Conservation (phyloP, 1,140 invertebrate species). For the Neoseiulus cucumeris region DNA sequence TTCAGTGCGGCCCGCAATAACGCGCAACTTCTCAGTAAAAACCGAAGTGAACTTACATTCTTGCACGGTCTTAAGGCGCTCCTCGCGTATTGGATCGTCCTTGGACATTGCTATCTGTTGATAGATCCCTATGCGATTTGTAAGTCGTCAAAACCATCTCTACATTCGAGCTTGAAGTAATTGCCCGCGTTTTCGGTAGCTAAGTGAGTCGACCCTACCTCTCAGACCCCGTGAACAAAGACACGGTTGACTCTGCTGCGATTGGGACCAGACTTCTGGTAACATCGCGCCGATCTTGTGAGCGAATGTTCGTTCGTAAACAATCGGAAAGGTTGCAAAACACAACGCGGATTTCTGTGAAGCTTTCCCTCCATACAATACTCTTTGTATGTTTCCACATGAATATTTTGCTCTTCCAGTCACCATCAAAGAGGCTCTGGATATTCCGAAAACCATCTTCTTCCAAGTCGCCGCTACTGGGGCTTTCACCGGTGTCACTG, state of each 20-base stretch:
- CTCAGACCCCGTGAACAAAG: no score
- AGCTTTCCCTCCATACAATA: no score
- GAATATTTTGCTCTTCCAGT: not conserved
- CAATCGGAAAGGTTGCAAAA: no score
- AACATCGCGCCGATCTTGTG: no score
- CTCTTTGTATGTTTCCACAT: no score
- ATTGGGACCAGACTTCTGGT: no score
- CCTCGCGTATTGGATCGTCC: not conserved
- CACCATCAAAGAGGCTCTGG: not conserved
- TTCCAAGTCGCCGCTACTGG: not conserved
- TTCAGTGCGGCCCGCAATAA: not conserved
- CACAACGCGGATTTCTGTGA: no score
- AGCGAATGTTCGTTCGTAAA: no score
- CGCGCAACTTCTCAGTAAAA: not conserved
- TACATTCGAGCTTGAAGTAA: no score
- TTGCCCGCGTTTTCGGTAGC: no score
- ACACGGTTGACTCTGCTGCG: no score
- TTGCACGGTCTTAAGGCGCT: conserved; percentile 2
- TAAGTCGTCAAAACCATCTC: not conserved
- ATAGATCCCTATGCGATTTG: not conserved
- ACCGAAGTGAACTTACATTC: not conserved
- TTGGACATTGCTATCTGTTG: conserved; percentile 4
- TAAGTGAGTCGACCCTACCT: no score
- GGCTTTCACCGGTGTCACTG: not conserved
- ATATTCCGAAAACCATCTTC: not conserved